Evolutionary conservation across 2,113 vertebrate genomes (phyloP), one percentile per base, ranked within the genome.

Genomic region (Eidolon helvum): DNA sequence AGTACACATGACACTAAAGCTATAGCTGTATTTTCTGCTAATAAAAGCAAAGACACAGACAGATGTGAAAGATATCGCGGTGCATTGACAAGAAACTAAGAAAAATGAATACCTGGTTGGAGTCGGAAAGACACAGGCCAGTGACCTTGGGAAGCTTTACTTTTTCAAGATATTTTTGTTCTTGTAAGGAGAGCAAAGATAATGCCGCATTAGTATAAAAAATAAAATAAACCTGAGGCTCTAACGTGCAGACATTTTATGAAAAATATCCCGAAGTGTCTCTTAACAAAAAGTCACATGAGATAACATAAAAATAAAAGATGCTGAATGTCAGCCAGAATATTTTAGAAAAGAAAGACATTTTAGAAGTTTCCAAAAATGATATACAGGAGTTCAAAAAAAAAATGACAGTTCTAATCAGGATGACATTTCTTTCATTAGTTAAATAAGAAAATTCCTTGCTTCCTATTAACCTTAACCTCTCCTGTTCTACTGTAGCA

Each of bases 11-110:
- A 98, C 98, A 98, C 98, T 97, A 98, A 99, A 98, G 98, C 98
- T 98, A 98, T 98, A 98, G 98, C 98, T 98, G 98, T 98, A 99
- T 98, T 98, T 99, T 98, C 98, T 98, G 98, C 98, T 99, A 99
- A 99, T 99, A 99, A 99, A 99, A 99, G 98, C 98, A 98, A 98
- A 98, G 98, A 98, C 99, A 98, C 96, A 98, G 98, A 98, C 98
- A 99, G 98, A 99, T 98, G 98, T 98, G 98, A 99, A 98, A 98
- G 98, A 98, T 99, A 98, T 98, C 98, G 98, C 43, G 12, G 98
- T 92, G n/a, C 92, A 96, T 98, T 98, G 99, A 99, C 99, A 99
- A 98, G 98, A 98, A 99, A 99, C 98, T 95, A 98, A 98, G 98
- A 99, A 98, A 99, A 99, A 99, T 99, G 98, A 98, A 98, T 98